A percentile compares a stretch with the other conserved stretches of the same genome.
phyloP scores from a whole-genome alignment of 2,888 invertebrate genomes.

The Nephrotoma appendiculata region DNA sequence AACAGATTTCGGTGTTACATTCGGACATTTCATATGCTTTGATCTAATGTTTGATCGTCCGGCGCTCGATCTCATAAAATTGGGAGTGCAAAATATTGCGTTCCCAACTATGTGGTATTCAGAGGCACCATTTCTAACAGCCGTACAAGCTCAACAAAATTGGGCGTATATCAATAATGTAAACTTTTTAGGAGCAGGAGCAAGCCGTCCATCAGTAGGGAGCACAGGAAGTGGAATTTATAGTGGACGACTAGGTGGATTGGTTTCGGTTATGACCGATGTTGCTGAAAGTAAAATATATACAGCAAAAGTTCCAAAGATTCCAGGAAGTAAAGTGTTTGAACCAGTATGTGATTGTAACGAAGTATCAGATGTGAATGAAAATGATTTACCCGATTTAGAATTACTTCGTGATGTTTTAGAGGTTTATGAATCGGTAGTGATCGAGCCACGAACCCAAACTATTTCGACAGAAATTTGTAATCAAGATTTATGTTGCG shows the following conservation, averaged over 20 bases:
- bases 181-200: slow-evolving; percentile 44
- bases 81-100: slow-evolving; percentile 23
- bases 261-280: slow-evolving; percentile 20
- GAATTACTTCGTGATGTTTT: neutral
- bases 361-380: neutral
- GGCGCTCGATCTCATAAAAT: slow-evolving; percentile 34
- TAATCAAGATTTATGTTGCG: neutral
- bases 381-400: neutral
- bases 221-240: slow-evolving; percentile 49
- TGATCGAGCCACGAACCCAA: neutral
- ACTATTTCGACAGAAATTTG: neutral
- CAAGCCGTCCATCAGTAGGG: slow-evolving; percentile 36
- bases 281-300: neutral
- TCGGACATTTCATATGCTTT: slow-evolving; percentile 72
- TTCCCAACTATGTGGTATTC: slow-evolving; percentile 67
- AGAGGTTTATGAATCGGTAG: neutral
- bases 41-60: slow-evolving; percentile 66
- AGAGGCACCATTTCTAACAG: slow-evolving; percentile 49
- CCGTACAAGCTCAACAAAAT: slow-evolving; percentile 41
- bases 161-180: slow-evolving; percentile 44
- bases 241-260: slow-evolving; percentile 23
- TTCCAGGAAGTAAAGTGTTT: neutral
- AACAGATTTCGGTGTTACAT: slow-evolving; percentile 63
- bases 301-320: slow-evolving; percentile 7
- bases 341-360: neutral